Conservation (phyloP, 2,888 invertebrate species). For the Cantharis rufa region DNA sequence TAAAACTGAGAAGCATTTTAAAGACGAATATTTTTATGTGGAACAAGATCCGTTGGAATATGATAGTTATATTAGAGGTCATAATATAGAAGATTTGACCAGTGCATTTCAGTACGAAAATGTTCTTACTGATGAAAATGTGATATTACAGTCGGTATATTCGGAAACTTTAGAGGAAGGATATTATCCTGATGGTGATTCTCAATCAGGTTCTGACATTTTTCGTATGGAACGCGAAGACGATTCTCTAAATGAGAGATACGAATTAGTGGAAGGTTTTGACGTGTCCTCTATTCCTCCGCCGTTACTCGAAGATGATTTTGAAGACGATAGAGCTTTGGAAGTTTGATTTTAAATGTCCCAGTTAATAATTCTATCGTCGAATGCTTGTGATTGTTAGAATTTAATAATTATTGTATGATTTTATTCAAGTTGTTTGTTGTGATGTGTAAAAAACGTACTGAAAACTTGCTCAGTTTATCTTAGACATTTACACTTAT, state of each 20-base stretch:
- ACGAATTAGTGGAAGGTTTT: constrained; percentile 73
- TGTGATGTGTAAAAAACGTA: constrained; percentile 7
- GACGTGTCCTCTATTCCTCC: constrained; percentile 79
- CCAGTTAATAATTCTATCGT: constrained; percentile 6
- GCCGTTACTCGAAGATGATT: constrained; percentile 75
- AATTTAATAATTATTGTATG: constrained; percentile 7
- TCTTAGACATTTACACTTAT: neutral
- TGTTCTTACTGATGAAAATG: constrained; percentile 40
- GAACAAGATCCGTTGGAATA: constrained; percentile 49
- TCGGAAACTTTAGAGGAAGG: constrained; percentile 60
- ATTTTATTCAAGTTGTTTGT: constrained; percentile 19
- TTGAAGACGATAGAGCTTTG: constrained; percentile 60
- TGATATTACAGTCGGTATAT: constrained; percentile 37
- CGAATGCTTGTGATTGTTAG: neutral
- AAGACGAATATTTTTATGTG: constrained; percentile 52
- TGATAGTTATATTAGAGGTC: constrained; percentile 48
- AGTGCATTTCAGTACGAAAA: constrained; percentile 49
- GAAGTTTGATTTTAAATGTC: constrained; percentile 54
- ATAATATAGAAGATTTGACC: constrained; percentile 51
- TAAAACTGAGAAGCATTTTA: constrained; percentile 57
- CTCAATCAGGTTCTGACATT: constrained; percentile 58
- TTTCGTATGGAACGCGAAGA: constrained; percentile 55
- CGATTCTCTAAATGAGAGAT: constrained; percentile 59
- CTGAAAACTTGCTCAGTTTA: constrained; percentile 29
- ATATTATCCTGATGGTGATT: constrained; percentile 66